Base-by-base conservation (phyloP, 1,140 invertebrate genomes). In the Microplitis mediator region DNA sequence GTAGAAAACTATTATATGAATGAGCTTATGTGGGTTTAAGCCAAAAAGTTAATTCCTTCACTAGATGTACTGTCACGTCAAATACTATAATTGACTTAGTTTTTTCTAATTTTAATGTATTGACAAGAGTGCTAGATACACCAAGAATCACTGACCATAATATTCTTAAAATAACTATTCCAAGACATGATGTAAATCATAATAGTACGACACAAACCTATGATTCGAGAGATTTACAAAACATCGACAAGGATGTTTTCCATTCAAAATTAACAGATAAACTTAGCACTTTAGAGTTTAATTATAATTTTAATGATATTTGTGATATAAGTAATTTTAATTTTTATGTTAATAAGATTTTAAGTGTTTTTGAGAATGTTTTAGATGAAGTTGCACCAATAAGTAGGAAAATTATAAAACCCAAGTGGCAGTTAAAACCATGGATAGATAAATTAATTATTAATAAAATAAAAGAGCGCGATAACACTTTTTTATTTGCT, bases 131-230 rank as follows among this genome's bases (percentile, higher is more conserved):
- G 32, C 51, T 72, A 5, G 32, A 14, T 16, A 65, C 36, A 9
- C 70, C 70, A 58, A 72, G 52, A 66, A 72, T 72, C 35, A 65
- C 70, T 51, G 70, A 72, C 13, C 62, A 72, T 39, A 4, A n/a
- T 9, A 52, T 67, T 4, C 11, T 64, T 9, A 11, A 64, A 45
- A 36, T 64, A 64, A 14, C 16, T 3, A 5, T 23, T 13, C 0
- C 5, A 4, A 4, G 32, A 4, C 0, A 13, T 61, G 31, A 34
- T 61, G 11, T 31, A 31, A 34, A 23, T 4, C 9, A 34, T 61
- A 4, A 61, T 31, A n/a, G 32, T 1, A 31, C 2, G 9, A 13
- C 16, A 16, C 6, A 61, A 32, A 23, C 9, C 4, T 39, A 6
- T 39, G 36, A 39, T n/a, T n/a, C 36, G 9, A 61, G 58, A 61